Conservation (phyloP, 1,140 invertebrate genomes). For the Drosophila littoralis region DNA sequence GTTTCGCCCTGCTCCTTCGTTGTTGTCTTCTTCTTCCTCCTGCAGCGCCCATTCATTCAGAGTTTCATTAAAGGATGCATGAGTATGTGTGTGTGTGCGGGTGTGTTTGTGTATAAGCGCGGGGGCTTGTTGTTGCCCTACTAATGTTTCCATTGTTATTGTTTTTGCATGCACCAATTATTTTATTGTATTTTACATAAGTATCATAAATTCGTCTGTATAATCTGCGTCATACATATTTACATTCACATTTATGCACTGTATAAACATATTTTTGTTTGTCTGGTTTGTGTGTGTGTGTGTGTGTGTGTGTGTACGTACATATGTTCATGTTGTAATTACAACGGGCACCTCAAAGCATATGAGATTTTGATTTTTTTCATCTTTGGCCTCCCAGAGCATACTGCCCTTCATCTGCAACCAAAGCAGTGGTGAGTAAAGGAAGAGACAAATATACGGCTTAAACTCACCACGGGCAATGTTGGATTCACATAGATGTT, state of each 20-base stretch:
- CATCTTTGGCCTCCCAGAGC: slow-evolving; percentile 74
- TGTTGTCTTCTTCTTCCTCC: slow-evolving; percentile 7
- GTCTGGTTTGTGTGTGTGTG: slow-evolving; percentile 59
- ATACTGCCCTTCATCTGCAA: slow-evolving; percentile 73
- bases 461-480: slow-evolving; percentile 68
- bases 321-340: slow-evolving; percentile 59
- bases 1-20: slow-evolving; percentile 30
- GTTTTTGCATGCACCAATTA: slow-evolving; percentile 78
- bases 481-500: slow-evolving; percentile 66
- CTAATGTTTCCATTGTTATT: slow-evolving; percentile 36
- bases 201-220: slow-evolving; percentile 20
- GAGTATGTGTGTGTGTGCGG: neutral
- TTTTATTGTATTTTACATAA: slow-evolving; percentile 64
- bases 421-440: neutral
- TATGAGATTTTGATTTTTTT: slow-evolving; percentile 66
- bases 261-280: slow-evolving; percentile 15
- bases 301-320: slow-evolving; percentile 24
- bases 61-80: slow-evolving; percentile 75
- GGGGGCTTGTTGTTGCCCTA: slow-evolving; percentile 13
- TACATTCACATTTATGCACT: slow-evolving; percentile 3
- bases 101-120: neutral
- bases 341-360: slow-evolving; percentile 77
- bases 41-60: slow-evolving; percentile 59
- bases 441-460: neutral
- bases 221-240: slow-evolving; percentile 1